These are phyloP conservation scores for Arnoldichthys spilopterus DNA, from an alignment of 2,797 vertebrate species.

Conservation along the genomic window DNA sequence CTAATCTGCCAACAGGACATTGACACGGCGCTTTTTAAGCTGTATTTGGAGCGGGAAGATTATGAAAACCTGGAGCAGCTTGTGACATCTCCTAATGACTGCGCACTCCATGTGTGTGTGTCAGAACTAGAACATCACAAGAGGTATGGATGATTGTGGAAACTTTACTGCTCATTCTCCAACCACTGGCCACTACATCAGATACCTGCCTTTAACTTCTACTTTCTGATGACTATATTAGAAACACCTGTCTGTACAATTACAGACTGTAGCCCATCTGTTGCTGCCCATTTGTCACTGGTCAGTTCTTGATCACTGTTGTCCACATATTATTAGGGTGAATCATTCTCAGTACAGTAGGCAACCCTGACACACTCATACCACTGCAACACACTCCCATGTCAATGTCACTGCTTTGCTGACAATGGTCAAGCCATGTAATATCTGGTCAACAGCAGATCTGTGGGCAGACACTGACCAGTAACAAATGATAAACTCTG, in stretches of 20 bases:
- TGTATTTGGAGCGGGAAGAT: constrained; percentile 64
- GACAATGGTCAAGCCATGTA: no score
- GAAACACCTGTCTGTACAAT: background rate
- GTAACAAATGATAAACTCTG: no score
- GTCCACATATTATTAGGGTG: no score
- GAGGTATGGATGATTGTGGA: constrained; percentile 58
- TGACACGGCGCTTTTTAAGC: constrained; percentile 73
- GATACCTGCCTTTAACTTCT: background rate
- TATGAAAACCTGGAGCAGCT: constrained; percentile 63
- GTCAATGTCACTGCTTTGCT: no score
- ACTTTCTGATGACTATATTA: background rate
- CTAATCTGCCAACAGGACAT: constrained; percentile 62
- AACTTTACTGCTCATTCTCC: background rate
- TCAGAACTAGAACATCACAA: constrained; percentile 65
- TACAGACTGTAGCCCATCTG: no score
- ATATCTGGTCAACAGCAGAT: no score
- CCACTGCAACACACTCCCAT: no score
- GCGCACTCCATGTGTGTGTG: constrained; percentile 65
- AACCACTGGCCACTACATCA: background rate
- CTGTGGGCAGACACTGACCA: no score
- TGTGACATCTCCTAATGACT: constrained; percentile 64
- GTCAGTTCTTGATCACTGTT: no score
- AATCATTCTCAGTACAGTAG: no score
- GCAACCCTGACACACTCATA: no score
- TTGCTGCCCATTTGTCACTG: no score